Evolutionary conservation across 2,113 vertebrate species (phyloP).

Genomic region (Xiphophorus hellerii): DNA sequence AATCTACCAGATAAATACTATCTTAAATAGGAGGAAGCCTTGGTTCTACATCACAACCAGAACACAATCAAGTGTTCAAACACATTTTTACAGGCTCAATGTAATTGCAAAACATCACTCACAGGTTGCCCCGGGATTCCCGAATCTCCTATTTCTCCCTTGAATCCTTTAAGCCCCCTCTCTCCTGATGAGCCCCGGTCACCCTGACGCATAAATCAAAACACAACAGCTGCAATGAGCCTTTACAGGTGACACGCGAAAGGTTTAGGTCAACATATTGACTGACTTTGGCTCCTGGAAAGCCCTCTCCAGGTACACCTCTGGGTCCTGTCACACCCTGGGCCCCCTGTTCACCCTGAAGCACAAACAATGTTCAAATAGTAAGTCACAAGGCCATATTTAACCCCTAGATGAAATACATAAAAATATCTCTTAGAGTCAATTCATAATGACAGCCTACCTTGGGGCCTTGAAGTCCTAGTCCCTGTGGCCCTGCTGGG

Average conservation of each 20-base stretch:
- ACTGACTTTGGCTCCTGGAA: slow-evolving; percentile 86
- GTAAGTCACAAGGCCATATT: background rate
- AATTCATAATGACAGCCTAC: slow-evolving; percentile 58
- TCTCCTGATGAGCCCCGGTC: slow-evolving; percentile 84
- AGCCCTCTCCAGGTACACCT: slow-evolving; percentile 86
- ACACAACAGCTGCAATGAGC: slow-evolving; percentile 2
- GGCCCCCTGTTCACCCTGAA: slow-evolving; percentile 87
- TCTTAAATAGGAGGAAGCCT: background rate
- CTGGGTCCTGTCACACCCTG: slow-evolving; percentile 87
- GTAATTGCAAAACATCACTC: slow-evolving; percentile 52
- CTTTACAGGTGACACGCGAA: background rate
- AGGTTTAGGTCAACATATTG: background rate
- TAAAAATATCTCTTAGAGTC: background rate
- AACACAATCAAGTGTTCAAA: background rate
- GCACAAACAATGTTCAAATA: slow-evolving; percentile 14
- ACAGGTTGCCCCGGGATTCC: slow-evolving; percentile 83
- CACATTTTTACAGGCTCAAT: too few relatives aligned
- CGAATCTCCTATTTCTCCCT: slow-evolving; percentile 84
- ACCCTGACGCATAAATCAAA: slow-evolving; percentile 72
- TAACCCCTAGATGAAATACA: too few relatives aligned
- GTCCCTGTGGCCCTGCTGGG: slow-evolving; percentile 83
- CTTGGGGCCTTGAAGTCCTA: slow-evolving; percentile 89
- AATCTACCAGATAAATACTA: background rate
- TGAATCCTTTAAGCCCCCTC: slow-evolving; percentile 86
- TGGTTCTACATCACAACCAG: background rate